Percentiles rank a stretch among this genome's conserved stretches.
Evolutionary conservation across 2,888 invertebrate genomes (phyloP).

Genomic region (Cephus pulcher): DNA sequence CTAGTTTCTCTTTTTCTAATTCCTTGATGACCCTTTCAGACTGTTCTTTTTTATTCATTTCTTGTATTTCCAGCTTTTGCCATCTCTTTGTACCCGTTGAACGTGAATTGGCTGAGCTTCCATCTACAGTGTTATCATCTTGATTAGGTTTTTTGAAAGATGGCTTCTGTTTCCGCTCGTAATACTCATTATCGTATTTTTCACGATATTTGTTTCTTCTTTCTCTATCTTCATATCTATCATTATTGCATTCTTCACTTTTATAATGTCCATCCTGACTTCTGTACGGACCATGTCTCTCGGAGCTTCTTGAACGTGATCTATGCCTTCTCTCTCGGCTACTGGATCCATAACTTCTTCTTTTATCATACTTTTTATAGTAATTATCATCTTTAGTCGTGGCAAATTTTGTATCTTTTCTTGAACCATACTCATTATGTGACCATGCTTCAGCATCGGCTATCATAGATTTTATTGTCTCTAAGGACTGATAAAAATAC

Average conservation of each 20-base stretch:
- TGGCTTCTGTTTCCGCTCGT: slow-evolving; percentile 26
- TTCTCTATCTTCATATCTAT: slow-evolving; percentile 29
- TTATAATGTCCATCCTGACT: slow-evolving; percentile 23
- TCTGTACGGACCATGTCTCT: slow-evolving; percentile 10
- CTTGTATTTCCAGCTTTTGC: slow-evolving; percentile 26
- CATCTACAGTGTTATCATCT: slow-evolving; percentile 27
- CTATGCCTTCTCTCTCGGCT: slow-evolving; percentile 1
- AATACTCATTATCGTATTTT: slow-evolving; percentile 25
- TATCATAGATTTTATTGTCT: slow-evolving; percentile 67
- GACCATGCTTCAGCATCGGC: slow-evolving; percentile 66
- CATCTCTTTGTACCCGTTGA: slow-evolving; percentile 40
- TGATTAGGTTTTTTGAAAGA: slow-evolving; percentile 49
- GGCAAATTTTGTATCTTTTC: background rate
- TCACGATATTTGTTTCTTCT: slow-evolving; percentile 8
- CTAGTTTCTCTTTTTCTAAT: slow-evolving; percentile 32
- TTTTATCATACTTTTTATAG: slow-evolving; percentile 20
- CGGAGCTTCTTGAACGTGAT: slow-evolving; percentile 13
- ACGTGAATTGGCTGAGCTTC: slow-evolving; percentile 15
- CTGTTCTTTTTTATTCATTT: background rate
- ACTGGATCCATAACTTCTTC: background rate
- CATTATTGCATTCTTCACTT: slow-evolving; percentile 32
- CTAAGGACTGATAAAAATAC: slow-evolving; percentile 66
- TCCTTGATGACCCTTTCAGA: background rate
- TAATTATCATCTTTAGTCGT: slow-evolving; percentile 10
- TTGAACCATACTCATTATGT: background rate